Base-by-base conservation (phyloP, 1,140 invertebrate genomes). In the Bombus polaris region DNA sequence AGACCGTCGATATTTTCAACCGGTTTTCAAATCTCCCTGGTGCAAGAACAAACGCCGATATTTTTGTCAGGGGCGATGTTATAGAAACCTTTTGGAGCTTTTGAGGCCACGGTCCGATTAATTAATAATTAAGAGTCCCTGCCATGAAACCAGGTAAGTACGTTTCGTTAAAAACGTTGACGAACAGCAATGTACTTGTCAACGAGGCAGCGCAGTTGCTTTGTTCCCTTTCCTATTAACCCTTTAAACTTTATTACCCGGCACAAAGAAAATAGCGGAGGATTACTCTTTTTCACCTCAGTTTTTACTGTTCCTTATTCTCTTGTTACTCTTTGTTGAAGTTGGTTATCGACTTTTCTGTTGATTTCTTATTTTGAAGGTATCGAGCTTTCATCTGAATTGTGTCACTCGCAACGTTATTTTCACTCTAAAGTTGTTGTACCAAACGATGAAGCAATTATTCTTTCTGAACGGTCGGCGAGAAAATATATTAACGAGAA, bases 71-170 rank as follows among this genome's bases (percentile, higher is more conserved):
- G 4, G 5, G 9, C 47, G 57, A 57, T 25, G 10, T n/a, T 65
- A 62, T 74, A 62, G 79, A 75, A 39, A 42, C 13, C 28, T 42
- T 42, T 44, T 15, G 37, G 65, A 71, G 75, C 53, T 57, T 42
- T 44, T 18, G 37, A 71, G 62, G 42, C 53, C 37, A n/a, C 47
- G 68, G 53, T 84, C 74, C 88, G 70, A 77, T 65, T 89, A 88
- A 88, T 89, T 89, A 87, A 89, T 88, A 89, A 88, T 88, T 86
- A 88, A 88, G 59, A 59, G 87, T 79, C 59, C 57, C 18, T 81
- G 74, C 53, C 37, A 13, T 1, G 1, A 13, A 12, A 22, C 83
- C 47, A 82, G 25, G 9, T 0, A 53, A 8, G 0, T 15, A 37
- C 70, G 35, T 39, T 85, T 62, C 37, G 71, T 62, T 70, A n/a